Evolutionary conservation across 1,140 invertebrate species (phyloP).

Genomic region (Listronotus bonariensis): DNA sequence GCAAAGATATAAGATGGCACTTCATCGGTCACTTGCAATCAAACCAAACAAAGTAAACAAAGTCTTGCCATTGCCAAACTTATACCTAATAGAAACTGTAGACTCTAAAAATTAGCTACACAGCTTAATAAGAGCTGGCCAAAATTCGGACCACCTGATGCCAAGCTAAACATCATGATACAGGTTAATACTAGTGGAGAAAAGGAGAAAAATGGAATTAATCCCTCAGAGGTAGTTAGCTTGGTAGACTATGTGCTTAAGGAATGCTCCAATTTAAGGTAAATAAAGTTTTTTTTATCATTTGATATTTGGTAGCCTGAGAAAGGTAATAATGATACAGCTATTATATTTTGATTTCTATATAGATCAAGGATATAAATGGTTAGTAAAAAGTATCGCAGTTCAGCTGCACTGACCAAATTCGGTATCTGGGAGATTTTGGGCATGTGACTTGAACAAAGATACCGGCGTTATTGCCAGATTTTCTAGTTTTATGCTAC

Average conservation of each 20-base stretch:
- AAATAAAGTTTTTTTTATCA: not conserved
- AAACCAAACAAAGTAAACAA: conserved; percentile 93
- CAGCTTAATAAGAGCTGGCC: conserved; percentile 77
- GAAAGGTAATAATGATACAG: too few relatives aligned
- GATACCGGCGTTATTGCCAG: too few relatives aligned
- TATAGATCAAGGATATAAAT: too few relatives aligned
- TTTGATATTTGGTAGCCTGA: too few relatives aligned
- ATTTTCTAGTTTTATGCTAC: too few relatives aligned
- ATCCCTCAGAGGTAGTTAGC: conserved; percentile 64
- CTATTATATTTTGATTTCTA: too few relatives aligned
- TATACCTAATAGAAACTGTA: conserved; percentile 88
- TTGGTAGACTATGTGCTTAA: conserved; percentile 76
- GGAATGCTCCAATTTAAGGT: conserved; percentile 74
- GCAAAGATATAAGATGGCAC: conserved; percentile 95
- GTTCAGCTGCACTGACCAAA: too few relatives aligned
- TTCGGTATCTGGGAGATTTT: too few relatives aligned
- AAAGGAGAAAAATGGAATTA: conserved; percentile 89
- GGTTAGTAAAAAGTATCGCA: too few relatives aligned
- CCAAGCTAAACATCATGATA: conserved; percentile 81
- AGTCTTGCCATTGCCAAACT: conserved; percentile 70
- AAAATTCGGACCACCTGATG: conserved; percentile 63
- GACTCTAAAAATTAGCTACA: conserved; percentile 83
- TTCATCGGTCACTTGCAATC: conserved; percentile 95
- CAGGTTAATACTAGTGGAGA: conserved; percentile 97
- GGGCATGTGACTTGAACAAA: too few relatives aligned